Evolutionary conservation across 2,113 vertebrate genomes (phyloP).

Genomic region (Plectropomus leopardus): DNA sequence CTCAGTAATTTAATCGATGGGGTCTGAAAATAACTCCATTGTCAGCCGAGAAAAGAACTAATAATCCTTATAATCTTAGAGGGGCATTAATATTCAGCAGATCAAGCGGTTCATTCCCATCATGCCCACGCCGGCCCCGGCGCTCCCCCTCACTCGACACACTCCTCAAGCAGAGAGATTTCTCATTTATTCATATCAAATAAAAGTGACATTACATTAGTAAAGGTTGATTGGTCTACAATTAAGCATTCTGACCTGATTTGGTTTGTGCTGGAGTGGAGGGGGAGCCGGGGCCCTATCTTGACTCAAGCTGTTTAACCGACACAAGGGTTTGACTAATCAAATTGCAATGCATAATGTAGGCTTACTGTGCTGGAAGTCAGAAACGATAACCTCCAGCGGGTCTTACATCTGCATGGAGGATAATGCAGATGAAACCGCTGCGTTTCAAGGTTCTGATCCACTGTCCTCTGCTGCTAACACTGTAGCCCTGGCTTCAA

Average conservation of each 20-base stretch:
- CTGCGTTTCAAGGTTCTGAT: slow-evolving; percentile 10
- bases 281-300: slow-evolving; percentile 56
- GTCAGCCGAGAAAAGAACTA: slow-evolving; percentile 84
- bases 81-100: slow-evolving; percentile 88
- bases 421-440: slow-evolving; percentile 32
- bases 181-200: slow-evolving; percentile 88
- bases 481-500: not conserved
- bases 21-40: slow-evolving; percentile 87
- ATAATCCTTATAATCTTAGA: slow-evolving; percentile 88
- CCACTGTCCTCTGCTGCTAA: slow-evolving; percentile 12
- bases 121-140: slow-evolving; percentile 74
- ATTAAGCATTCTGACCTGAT: slow-evolving; percentile 88
- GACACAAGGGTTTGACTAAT: slow-evolving; percentile 71
- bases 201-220: slow-evolving; percentile 86
- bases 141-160: slow-evolving; percentile 66
- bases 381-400: slow-evolving; percentile 38
- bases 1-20: slow-evolving; percentile 85
- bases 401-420: slow-evolving; percentile 31
- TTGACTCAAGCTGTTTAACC: slow-evolving; percentile 66
- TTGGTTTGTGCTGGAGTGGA: slow-evolving; percentile 72
- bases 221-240: slow-evolving; percentile 87
- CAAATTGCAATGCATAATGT: slow-evolving; percentile 58
- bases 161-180: slow-evolving; percentile 84
- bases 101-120: slow-evolving; percentile 86
- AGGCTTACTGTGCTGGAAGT: slow-evolving; percentile 43